Percentiles rank a stretch among this genome's conserved stretches.
Evolutionary conservation across 92 coral and sea anemone species (phyloP).

Genomic region (Umimayanthus kanabou): DNA sequence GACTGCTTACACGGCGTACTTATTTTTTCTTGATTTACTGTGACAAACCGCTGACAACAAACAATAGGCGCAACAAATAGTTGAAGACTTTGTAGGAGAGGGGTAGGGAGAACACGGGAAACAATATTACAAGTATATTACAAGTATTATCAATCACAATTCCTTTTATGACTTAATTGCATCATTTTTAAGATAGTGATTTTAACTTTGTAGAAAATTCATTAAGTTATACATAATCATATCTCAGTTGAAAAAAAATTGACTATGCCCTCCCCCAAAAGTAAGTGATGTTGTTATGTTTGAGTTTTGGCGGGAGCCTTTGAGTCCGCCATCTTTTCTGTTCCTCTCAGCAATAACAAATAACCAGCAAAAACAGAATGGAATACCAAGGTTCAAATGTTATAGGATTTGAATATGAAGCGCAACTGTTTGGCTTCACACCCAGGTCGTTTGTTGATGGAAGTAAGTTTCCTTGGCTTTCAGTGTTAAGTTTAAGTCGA

Average conservation of each 20-base stretch:
- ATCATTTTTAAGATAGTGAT: not conserved
- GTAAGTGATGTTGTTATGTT: not conserved
- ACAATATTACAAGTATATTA: too few species aligned
- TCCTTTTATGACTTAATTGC: too few species aligned
- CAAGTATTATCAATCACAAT: not conserved
- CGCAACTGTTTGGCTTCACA: slow-evolving; percentile 95
- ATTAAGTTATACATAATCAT: too few species aligned
- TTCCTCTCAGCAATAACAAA: not conserved
- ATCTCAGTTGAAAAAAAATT: not conserved
- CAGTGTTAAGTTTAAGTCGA: too few species aligned
- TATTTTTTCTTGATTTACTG: too few species aligned
- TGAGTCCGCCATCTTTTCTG: not conserved
- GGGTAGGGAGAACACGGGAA: too few species aligned
- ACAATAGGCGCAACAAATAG: too few species aligned
- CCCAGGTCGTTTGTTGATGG: slow-evolving; percentile 98
- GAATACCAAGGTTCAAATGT: slow-evolving; percentile 39
- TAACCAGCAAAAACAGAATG: slow-evolving; percentile 32
- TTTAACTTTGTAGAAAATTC: too few species aligned
- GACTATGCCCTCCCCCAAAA: not conserved
- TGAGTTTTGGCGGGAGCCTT: slow-evolving; percentile 22
- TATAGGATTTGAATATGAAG: slow-evolving; percentile 75
- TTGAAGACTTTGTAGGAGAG: too few species aligned
- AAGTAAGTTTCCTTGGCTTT: slow-evolving; percentile 45
- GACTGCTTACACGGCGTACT: too few species aligned
- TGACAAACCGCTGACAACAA: too few species aligned